A percentile compares a stretch with the other conserved stretches of the same genome.
phyloP scores from a whole-genome alignment of 2,113 vertebrate genomes.

The Bujurquina vittata region DNA sequence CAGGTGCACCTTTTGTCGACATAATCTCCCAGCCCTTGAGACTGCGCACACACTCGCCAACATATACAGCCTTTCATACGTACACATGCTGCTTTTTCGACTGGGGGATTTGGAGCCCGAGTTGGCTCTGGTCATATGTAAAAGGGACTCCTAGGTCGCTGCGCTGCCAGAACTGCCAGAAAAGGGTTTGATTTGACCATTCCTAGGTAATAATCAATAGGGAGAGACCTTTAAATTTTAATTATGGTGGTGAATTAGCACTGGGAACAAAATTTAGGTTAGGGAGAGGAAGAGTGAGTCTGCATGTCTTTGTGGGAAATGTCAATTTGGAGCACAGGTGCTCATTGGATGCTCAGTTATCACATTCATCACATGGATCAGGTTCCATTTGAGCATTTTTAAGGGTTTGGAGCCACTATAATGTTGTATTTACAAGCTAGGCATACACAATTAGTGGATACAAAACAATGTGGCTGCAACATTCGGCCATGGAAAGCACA shows the following conservation, averaged over 20 bases:
- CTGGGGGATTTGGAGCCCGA: conserved; percentile 52
- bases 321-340: too few relatives aligned
- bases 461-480: background rate
- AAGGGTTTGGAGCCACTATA: background rate
- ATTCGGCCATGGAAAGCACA: background rate
- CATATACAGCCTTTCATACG: conserved; percentile 70
- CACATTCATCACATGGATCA: background rate
- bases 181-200: background rate
- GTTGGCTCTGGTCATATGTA: conserved; percentile 55
- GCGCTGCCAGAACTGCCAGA: background rate
- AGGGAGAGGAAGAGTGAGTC: background rate
- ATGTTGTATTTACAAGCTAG: background rate
- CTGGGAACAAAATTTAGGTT: background rate
- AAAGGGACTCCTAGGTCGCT: conserved; percentile 50
- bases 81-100: conserved; percentile 58
- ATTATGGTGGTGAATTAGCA: background rate
- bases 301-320: background rate
- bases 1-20: conserved; percentile 82
- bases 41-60: conserved; percentile 67
- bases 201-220: conserved; percentile 21
- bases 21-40: conserved; percentile 81
- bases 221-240: conserved; percentile 11
- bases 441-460: background rate
- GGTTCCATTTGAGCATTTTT: background rate
- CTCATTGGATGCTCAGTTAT: background rate